phyloP scores from a whole-genome alignment of 2,888 invertebrate species.

The Cephus nigrinus region DNA sequence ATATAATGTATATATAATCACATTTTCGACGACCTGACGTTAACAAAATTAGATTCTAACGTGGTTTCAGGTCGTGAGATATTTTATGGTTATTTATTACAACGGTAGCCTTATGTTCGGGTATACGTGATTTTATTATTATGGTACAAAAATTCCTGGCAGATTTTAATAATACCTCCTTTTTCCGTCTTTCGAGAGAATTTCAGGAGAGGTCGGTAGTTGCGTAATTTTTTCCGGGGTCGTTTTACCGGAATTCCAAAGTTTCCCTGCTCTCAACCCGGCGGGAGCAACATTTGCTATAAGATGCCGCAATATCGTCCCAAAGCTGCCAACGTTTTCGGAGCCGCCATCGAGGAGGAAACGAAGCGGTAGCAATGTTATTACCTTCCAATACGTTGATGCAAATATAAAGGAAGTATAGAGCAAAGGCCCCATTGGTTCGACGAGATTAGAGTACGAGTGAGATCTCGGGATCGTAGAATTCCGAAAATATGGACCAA shows the following conservation, averaged over 20 bases:
- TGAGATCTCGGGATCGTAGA: not conserved
- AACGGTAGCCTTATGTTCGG: not conserved
- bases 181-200: not conserved
- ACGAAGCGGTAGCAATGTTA: not conserved
- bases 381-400: constrained; percentile 2
- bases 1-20: no score
- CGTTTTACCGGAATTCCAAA: not conserved
- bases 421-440: not conserved
- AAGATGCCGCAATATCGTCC: not conserved
- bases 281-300: not conserved
- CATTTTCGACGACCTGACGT: not conserved
- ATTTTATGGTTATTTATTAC: not conserved
- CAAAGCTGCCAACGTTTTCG: not conserved
- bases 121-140: not conserved
- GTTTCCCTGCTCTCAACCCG: not conserved
- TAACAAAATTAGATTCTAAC: not conserved
- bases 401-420: not conserved
- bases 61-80: not conserved
- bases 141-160: not conserved
- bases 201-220: not conserved
- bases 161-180: not conserved
- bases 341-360: not conserved
- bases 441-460: not conserved
- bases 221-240: not conserved
- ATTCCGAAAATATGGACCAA: not conserved